A percentile compares a stretch with the other conserved stretches of the same genome.
These are phyloP conservation scores for Hirtodrosophila histrioides DNA, from an alignment of 2,888 invertebrate genomes.

Conservation along the genomic window DNA sequence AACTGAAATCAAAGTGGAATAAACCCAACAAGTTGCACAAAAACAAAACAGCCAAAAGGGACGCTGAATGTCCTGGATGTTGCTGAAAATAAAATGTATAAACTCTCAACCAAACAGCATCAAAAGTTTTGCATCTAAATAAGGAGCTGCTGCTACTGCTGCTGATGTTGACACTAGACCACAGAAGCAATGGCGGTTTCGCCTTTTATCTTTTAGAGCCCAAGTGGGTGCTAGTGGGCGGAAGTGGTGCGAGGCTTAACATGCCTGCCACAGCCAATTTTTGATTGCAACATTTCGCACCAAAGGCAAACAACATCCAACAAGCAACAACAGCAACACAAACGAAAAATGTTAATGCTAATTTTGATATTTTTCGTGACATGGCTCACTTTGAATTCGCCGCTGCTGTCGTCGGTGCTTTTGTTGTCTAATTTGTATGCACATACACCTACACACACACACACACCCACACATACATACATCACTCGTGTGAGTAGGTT, in stretches of 20 bases:
- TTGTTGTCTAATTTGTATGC: constrained; percentile 60
- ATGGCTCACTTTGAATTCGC: constrained; percentile 69
- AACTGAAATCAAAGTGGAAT: constrained; percentile 64
- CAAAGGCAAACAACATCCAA: constrained; percentile 50
- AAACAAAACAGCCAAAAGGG: constrained; percentile 51
- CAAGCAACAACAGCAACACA: constrained; percentile 36
- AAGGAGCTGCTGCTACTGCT: constrained; percentile 13
- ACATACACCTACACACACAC: constrained; percentile 17
- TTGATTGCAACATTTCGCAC: constrained; percentile 79
- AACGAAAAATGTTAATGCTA: constrained; percentile 74
- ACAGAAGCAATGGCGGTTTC: constrained; percentile 7
- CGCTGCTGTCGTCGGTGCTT: constrained; percentile 55
- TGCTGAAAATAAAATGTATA: constrained; percentile 45
- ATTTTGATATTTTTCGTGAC: constrained; percentile 84
- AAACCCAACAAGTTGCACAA: constrained; percentile 43
- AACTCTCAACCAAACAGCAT: constrained; percentile 59
- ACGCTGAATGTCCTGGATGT: constrained; percentile 43
- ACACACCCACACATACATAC: constrained; percentile 1
- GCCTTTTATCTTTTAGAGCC: constrained; percentile 63
- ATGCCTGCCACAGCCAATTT: constrained; percentile 51
- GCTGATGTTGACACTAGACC: constrained; percentile 4
- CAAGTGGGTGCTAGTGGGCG: constrained; percentile 13
- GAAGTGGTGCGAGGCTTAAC: neutral
- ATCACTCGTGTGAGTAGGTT: constrained; percentile 28
- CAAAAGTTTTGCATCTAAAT: constrained; percentile 58